A percentile compares a stretch with the other conserved stretches of the same genome.
Evolutionary conservation across 2,797 vertebrate genomes (phyloP).

Genomic region (Rhinatrema bivittatum): DNA sequence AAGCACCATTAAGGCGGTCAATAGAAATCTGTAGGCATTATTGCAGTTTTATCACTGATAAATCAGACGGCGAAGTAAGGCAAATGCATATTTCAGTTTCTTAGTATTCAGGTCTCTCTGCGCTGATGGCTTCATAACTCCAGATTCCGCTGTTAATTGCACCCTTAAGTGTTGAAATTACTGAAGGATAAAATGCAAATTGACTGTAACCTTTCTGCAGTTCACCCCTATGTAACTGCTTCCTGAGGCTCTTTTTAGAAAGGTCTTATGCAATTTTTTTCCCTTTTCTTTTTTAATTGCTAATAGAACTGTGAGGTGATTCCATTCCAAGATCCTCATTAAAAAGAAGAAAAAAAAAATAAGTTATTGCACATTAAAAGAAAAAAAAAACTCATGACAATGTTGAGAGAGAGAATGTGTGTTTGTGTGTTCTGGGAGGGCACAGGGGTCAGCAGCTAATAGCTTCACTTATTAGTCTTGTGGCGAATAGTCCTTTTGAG

Average conservation of each 20-base stretch:
- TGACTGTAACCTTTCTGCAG: constrained; percentile 32
- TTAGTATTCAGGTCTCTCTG: constrained; percentile 20
- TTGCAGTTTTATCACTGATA: neutral
- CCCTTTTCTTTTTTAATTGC: constrained; percentile 4
- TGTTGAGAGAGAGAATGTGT: no score
- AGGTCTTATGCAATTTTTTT: neutral
- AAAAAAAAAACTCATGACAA: no score
- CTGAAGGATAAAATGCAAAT: constrained; percentile 45
- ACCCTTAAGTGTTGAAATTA: constrained; percentile 41
- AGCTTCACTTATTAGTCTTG: neutral
- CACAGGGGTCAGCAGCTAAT: neutral
- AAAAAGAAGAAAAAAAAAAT: neutral
- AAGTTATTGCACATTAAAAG: neutral
- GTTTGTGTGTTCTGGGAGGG: no score
- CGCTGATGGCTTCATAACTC: constrained; percentile 18
- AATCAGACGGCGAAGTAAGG: neutral
- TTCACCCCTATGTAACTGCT: constrained; percentile 2
- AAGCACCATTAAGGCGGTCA: neutral
- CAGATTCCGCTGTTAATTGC: constrained; percentile 38
- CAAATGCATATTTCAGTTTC: accelerated
- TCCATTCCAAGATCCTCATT: neutral
- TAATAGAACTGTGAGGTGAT: neutral
- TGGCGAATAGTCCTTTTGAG: no score
- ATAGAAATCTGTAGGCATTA: accelerated
- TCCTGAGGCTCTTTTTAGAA: accelerated